A percentile compares a stretch with the other conserved stretches of the same genome.
phyloP scores from a whole-genome alignment of 2,113 vertebrate species.

The Xiphias gladius region DNA sequence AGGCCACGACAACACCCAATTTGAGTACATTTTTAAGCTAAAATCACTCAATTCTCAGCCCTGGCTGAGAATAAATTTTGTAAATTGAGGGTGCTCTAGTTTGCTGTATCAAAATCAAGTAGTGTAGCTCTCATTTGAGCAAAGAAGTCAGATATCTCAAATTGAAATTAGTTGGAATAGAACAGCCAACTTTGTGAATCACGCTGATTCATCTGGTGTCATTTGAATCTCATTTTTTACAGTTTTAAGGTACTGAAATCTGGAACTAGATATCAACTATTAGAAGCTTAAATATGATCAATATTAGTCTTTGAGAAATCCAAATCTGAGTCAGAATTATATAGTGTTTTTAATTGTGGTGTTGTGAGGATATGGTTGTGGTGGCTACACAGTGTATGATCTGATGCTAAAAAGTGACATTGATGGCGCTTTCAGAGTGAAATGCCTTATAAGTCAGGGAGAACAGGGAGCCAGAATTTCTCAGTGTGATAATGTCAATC shows the following conservation, averaged over 20 bases:
- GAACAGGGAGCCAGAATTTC: conserved; percentile 57
- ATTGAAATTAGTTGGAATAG: no score
- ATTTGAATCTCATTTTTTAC: background rate
- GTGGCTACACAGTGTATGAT: conserved; percentile 9
- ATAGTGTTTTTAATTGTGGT: background rate
- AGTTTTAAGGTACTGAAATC: background rate
- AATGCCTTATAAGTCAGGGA: conserved; percentile 64
- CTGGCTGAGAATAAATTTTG: background rate
- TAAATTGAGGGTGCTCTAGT: background rate
- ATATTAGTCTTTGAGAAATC: no score
- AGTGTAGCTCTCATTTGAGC: no score
- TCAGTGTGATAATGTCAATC: conserved; percentile 67
- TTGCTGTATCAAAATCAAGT: background rate
- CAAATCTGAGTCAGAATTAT: no score
- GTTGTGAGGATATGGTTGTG: no score
- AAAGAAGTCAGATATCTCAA: no score
- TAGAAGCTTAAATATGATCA: background rate
- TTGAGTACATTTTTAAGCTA: no score
- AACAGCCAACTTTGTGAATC: background rate
- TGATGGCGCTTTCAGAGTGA: conserved; percentile 44
- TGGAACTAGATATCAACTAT: background rate
- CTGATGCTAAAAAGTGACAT: conserved; percentile 35
- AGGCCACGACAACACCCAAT: no score
- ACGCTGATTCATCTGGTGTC: background rate
- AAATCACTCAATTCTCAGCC: no score